A percentile compares a stretch with the other conserved stretches of the same genome.
These are phyloP conservation scores for Noctua comes DNA, from an alignment of 2,888 invertebrate genomes.

Conservation along the genomic window DNA sequence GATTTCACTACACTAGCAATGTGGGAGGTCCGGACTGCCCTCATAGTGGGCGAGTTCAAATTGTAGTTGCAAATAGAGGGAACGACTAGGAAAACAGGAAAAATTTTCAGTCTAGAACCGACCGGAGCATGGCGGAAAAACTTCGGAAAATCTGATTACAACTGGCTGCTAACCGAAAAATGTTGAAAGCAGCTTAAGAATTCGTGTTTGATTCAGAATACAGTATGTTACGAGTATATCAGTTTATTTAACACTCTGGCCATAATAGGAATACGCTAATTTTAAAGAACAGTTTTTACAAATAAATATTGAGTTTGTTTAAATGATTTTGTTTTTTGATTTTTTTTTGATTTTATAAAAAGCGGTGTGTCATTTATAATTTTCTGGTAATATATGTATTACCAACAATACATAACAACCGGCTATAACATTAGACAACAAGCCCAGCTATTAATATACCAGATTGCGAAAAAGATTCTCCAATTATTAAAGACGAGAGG, in stretches of 20 bases:
- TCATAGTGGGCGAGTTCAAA: background rate
- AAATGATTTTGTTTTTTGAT: no score
- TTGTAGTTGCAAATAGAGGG: constrained; percentile 6
- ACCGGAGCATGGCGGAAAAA: background rate
- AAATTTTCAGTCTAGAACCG: background rate
- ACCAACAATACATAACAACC: no score
- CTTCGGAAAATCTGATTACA: background rate
- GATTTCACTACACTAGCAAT: constrained; percentile 16
- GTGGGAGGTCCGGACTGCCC: background rate
- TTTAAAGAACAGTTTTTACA: background rate
- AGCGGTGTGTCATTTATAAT: background rate
- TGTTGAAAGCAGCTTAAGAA: no score
- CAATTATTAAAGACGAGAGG: background rate
- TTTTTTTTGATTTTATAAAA: no score
- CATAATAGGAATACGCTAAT: background rate
- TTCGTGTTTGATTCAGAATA: background rate
- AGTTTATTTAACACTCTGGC: background rate
- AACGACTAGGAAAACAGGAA: background rate
- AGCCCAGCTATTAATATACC: background rate
- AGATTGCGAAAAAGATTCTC: background rate
- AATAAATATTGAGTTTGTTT: background rate
- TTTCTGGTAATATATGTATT: background rate
- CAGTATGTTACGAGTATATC: no score
- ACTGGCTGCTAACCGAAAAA: background rate
- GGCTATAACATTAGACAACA: background rate